Conservation (phyloP, 2,797 vertebrate species). For the Geotrypetes seraphini region DNA sequence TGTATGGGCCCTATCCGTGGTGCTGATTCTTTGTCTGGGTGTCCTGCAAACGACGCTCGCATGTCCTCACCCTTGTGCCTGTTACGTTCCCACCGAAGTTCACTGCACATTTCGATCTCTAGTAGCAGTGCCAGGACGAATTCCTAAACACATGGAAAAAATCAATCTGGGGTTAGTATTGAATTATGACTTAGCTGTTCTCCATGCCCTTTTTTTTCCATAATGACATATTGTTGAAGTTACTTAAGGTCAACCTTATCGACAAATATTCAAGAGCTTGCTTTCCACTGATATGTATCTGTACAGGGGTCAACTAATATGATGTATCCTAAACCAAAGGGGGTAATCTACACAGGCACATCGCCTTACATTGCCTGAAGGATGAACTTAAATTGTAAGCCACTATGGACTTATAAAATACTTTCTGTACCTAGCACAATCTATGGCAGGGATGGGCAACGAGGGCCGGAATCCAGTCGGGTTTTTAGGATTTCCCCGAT, state of each 20-base stretch:
- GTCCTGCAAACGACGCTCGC: neutral
- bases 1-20: conserved; percentile 34
- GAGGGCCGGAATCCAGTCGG: too few relatives aligned
- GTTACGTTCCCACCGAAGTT: conserved; percentile 75
- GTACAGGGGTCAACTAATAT: neutral
- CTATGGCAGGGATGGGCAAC: too few relatives aligned
- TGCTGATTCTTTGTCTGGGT: conserved; percentile 46
- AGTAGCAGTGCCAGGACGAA: conserved; percentile 54
- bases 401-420: too few relatives aligned
- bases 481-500: too few relatives aligned
- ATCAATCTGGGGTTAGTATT: conserved; percentile 82
- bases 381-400: too few relatives aligned
- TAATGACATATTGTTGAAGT: conserved; percentile 1
- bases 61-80: conserved; percentile 78
- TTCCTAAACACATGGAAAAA: conserved; percentile 64
- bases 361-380: too few relatives aligned
- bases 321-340: too few relatives aligned
- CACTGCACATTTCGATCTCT: conserved; percentile 92
- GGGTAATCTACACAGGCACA: too few relatives aligned
- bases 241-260: too few relatives aligned
- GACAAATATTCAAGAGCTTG: too few relatives aligned
- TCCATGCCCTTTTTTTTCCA: neutral
- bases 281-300: too few relatives aligned
- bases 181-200: neutral
- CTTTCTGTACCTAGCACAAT: too few relatives aligned